Base-by-base conservation (phyloP, 2,888 invertebrate species). In the Brenthis ino region DNA sequence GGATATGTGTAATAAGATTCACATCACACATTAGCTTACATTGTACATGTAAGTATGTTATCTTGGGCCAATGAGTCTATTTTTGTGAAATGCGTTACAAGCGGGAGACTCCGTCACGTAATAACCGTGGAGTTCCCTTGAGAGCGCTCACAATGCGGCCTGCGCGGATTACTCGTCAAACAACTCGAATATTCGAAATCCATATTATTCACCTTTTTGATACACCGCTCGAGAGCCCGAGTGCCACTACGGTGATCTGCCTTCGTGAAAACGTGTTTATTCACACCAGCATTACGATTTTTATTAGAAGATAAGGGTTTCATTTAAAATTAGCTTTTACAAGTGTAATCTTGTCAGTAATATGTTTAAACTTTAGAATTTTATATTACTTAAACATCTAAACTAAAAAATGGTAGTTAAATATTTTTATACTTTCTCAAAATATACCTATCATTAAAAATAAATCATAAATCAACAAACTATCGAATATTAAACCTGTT, bases 181-280 rank as follows among this genome's bases (percentile, higher is more conserved):
- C 85, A 84, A 82, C 85, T 84, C 80, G 82, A 84, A 83, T 84
- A 84, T 80, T 84, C 79, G 79, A 85, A 87, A 88, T 85, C 84
- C 82, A 81, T 84, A 83, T 83, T 84, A 84, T 78, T 84, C 82
- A 83, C 82, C 82, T 84, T 84, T 83, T 82, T 80, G 82, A 82
- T 83, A 81, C 78, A 75, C 72, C 70, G 74, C 75, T 75, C 60
- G 60, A 72, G 68, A 57, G 54, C 47, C 63, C 54, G 57, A 69
- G 71, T 66, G 66, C 67, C 72, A 65, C 68, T 72, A 72, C 68
- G 70, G 73, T 70, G 72, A 76, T 76, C 57, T 75, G 77, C 72
- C 76, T 77, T 75, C 74, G 77, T 79, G 16, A 14, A 20, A 20
- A 58, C 20, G 47, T 57, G 1, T 20, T 24, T 58, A 58, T 58